A percentile compares a stretch with the other conserved stretches of the same genome.
These are phyloP conservation scores for Sinocyclocheilus anshuiensis DNA, from an alignment of 2,113 vertebrate species.

Conservation along the genomic window DNA sequence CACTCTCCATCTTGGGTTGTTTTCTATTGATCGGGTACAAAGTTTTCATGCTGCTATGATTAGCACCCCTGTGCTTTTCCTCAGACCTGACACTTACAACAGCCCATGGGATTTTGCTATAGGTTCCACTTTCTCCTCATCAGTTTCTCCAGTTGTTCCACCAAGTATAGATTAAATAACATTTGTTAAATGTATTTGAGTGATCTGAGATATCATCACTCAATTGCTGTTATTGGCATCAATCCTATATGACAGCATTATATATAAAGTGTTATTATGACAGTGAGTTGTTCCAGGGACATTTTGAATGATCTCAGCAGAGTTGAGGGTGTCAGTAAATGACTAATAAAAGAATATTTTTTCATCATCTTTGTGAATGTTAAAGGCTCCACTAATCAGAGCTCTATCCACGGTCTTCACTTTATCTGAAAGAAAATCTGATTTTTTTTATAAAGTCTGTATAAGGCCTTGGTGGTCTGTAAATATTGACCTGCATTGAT, in stretches of 20 bases:
- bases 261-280: background rate
- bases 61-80: background rate
- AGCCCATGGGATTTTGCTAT: background rate
- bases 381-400: background rate
- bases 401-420: background rate
- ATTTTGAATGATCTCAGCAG: background rate
- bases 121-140: background rate
- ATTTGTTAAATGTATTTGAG: background rate
- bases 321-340: background rate
- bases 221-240: background rate
- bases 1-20: background rate
- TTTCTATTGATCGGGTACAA: slow-evolving; percentile 1
- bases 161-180: background rate
- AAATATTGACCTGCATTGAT: background rate
- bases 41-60: background rate
- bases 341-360: background rate
- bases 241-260: background rate
- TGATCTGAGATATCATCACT: background rate
- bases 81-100: background rate
- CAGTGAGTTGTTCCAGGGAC: background rate
- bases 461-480: background rate
- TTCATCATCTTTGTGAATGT: background rate
- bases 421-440: background rate
- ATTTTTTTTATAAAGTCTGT: background rate
- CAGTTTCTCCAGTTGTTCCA: background rate